These are phyloP conservation scores for Hemibates koningsi DNA, from an alignment of 2,113 vertebrate genomes.

Conservation along the genomic window DNA sequence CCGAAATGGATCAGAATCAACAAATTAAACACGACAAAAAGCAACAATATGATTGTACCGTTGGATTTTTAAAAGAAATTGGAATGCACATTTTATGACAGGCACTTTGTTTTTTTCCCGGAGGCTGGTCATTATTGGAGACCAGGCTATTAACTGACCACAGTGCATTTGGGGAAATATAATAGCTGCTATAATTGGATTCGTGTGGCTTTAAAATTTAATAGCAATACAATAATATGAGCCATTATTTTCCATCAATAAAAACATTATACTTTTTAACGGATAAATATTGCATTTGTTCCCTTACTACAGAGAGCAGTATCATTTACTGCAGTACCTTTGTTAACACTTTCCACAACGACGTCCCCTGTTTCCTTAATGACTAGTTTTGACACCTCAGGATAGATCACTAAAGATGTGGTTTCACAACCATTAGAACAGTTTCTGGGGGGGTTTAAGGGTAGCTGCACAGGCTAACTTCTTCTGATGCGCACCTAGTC, in stretches of 20 bases:
- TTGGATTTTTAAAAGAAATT: not conserved
- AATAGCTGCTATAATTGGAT: not conserved
- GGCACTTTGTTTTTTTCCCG: not conserved
- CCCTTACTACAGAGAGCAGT: not conserved
- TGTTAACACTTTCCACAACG: not conserved
- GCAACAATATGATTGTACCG: not conserved
- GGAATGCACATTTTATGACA: not conserved
- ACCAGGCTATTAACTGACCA: not conserved
- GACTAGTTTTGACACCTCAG: not conserved
- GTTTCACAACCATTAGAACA: not conserved
- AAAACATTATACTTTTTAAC: not conserved
- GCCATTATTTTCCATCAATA: not conserved
- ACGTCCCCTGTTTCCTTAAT: not conserved
- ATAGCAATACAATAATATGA: not conserved
- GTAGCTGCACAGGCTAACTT: not conserved
- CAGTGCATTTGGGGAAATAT: not conserved
- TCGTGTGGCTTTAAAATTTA: not conserved
- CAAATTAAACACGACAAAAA: not conserved
- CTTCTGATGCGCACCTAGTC: not conserved
- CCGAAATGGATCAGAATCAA: not conserved
- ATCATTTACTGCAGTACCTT: not conserved
- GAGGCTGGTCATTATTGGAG: not conserved
- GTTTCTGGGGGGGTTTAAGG: not conserved
- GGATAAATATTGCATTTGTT: not conserved
- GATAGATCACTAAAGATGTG: not conserved